Base-by-base conservation (phyloP, 2,888 invertebrate species). In the Acronicta alni region DNA sequence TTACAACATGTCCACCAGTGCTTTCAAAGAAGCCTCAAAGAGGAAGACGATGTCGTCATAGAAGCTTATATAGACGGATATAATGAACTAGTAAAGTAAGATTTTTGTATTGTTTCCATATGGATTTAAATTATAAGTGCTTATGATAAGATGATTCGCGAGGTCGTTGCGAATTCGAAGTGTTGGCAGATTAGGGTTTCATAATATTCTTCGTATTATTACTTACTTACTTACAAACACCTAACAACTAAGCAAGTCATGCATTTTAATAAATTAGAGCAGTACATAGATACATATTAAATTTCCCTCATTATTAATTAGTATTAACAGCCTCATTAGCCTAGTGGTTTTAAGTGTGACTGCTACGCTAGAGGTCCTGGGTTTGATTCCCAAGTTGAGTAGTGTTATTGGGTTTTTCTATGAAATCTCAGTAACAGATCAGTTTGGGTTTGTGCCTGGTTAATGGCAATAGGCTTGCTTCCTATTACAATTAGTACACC, bases 11-110 rank as follows among this genome's bases (percentile, higher is more conserved):
- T 94, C 17, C 88, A 96, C 57, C 95, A 96, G 83, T 93, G 95
- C 78, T 97, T 97, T 83, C 95, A 95, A 81, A 92, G 94, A 45
- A 95, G 97, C 54, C 88, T 97, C 7, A 89, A 95, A 67, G 96
- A 96, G 52, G 96, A 96, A 17, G 96, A 97, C 73, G 97, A 98
- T 86, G 95, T 98, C 9, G 89, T 95, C 45, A 90, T 98, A 79
- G 96, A 96, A 72, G 95, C 95, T 39, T 98, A 98, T 84, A 94
- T 98, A 51, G 95, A 96, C 63, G 97, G 97, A 58, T 98, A 97
- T 86, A 96, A 96, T 83, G 98, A 98, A 91, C 94, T 98, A 52
- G 96, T 97, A 86, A 98, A 97, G 98, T 98, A 93, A 94, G 95
- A 88, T 43, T 65, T 60, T 63, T 63, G 59, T 69, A 44, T 67